Evolutionary conservation across 1,140 invertebrate species (phyloP), one percentile per base, ranked within the genome.

Genomic region (Drosophila sp.): DNA sequence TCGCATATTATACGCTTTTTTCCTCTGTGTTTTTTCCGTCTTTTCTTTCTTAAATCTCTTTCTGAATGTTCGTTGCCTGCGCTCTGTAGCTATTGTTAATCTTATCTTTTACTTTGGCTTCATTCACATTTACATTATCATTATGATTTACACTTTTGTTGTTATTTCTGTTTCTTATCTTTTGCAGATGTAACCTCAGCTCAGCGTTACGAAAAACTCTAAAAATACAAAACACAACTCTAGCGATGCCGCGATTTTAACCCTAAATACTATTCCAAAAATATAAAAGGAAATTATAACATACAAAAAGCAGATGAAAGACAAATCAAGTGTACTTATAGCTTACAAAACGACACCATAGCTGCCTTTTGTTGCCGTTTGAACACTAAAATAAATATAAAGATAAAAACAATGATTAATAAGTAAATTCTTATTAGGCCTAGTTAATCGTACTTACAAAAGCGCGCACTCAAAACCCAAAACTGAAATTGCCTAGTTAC

Each of bases 171-270:
- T 91, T 77, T 92, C 78, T 89, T 80, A 91, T 75, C 87, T 94
- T 95, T 96, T 96, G 94, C 96, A 97, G 96, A 97, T 94, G 95
- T 97, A 93, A 96, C 95, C 93, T 96, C 96, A 93, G 94, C 96
- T 93, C 95, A 96, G 94, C 96, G 96, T 93, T 97, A 97, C 93
- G 96, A 97, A 94, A 97, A 96, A 94, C 95, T 97, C 94, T 96
- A 95, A 95, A 95, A 56, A 62, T 45, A 71, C 54, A 56, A 67
- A 34, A 45, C 18, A 76, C 59, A 76, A 70, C 73, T 64, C 57
- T 58, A 76, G 76, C 81, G 78, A 84, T 41, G 74, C 70, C 78
- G 79, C 79, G 70, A 78, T 53, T 71, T 66, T 80, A 66, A 45
- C 71, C 65, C 2, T 45, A 61, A 46, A 58, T 38, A 32, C 27